Conservation (phyloP, 2,113 vertebrate species). For the human region GRCh38 chr7:106191001-106191500, state of each 20-base stretch:
- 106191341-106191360: not conserved
- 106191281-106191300: not conserved
- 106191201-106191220: not conserved
- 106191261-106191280: constrained; percentile 19
- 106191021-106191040: not conserved
- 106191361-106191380: not conserved
- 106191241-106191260: not conserved
- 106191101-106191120: too few species aligned
- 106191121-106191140: not conserved
- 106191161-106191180: not conserved
- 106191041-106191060: not conserved
- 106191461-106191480: not conserved
- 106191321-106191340: constrained; percentile 6
- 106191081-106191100: not conserved
- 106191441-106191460: not conserved
- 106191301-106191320: not conserved
- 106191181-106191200: not conserved
- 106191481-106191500: too few species aligned
- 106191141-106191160: not conserved
- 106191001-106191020: not conserved
- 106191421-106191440: not conserved
- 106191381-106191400: not conserved
- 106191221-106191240: not conserved
- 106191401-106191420: not conserved
- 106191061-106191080: not conserved